Conservation (phyloP, 2,113 vertebrate genomes). For the Ptilorrhoa leucosticta region DNA sequence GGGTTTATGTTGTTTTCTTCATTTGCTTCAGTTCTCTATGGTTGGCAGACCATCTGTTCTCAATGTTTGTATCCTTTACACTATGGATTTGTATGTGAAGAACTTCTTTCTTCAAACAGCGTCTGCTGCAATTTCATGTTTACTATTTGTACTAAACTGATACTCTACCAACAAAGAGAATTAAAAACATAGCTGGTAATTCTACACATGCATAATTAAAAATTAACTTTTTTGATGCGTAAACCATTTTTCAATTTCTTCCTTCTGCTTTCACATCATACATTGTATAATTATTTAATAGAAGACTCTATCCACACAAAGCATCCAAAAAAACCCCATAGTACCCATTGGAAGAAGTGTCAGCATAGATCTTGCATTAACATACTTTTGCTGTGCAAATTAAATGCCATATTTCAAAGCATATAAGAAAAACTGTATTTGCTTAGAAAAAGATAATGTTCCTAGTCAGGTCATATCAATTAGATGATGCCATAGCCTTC, state of each 20-base stretch:
- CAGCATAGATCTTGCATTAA: background rate
- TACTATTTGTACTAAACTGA: background rate
- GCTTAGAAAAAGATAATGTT: background rate
- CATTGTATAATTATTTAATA: background rate
- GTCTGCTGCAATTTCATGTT: background rate
- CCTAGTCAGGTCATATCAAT: background rate
- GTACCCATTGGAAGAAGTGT: background rate
- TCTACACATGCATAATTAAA: background rate
- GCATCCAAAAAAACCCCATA: rapidly evolving
- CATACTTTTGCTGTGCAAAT: background rate
- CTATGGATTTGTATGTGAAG: background rate
- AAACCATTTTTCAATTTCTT: background rate
- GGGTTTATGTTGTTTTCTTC: background rate
- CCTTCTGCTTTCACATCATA: background rate
- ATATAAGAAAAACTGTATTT: background rate
- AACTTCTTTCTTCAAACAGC: background rate
- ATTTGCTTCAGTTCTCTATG: background rate
- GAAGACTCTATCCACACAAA: background rate
- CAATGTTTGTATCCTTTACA: background rate
- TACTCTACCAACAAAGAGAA: background rate
- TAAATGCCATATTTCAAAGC: background rate
- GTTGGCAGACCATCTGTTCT: conserved; percentile 28
- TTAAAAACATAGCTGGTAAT: background rate
- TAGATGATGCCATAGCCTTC: background rate
- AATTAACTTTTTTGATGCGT: background rate